Conservation (phyloP, 2,888 invertebrate species). For the Podabrus alpinus region DNA sequence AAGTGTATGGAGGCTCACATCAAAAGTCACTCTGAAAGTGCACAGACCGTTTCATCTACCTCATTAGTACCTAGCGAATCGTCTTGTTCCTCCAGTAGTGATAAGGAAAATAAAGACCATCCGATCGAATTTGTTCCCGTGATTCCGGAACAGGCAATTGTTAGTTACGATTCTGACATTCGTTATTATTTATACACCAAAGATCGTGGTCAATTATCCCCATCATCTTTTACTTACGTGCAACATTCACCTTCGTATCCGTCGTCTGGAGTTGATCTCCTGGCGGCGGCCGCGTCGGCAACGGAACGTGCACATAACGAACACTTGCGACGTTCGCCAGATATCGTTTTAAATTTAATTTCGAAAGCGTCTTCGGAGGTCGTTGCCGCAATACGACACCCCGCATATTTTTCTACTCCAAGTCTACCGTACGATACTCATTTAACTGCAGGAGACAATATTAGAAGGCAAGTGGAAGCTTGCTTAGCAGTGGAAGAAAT, state of each 20-base stretch:
- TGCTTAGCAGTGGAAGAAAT: slow-evolving; percentile 62
- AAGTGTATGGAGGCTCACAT: slow-evolving; percentile 91
- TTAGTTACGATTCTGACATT: slow-evolving; percentile 50
- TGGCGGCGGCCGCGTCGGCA: slow-evolving; percentile 55
- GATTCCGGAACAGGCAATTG: slow-evolving; percentile 37
- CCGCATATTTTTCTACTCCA: slow-evolving; percentile 47
- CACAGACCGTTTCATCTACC: slow-evolving; percentile 57
- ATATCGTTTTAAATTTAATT: slow-evolving; percentile 50
- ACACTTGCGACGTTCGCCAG: slow-evolving; percentile 38
- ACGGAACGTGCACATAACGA: slow-evolving; percentile 53
- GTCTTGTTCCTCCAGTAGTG: slow-evolving; percentile 52
- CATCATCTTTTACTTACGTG: slow-evolving; percentile 35
- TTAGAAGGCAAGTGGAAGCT: slow-evolving; percentile 67
- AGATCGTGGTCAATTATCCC: slow-evolving; percentile 42
- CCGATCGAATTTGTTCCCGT: slow-evolving; percentile 36
- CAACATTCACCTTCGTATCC: slow-evolving; percentile 30
- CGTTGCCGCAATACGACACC: slow-evolving; percentile 46
- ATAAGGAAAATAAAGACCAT: slow-evolving; percentile 59
- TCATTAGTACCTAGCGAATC: slow-evolving; percentile 50
- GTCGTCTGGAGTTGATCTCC: slow-evolving; percentile 50
- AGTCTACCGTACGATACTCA: slow-evolving; percentile 46
- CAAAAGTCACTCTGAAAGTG: slow-evolving; percentile 71
- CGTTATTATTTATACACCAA: slow-evolving; percentile 46
- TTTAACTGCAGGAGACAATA: slow-evolving; percentile 59
- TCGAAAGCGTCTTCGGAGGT: slow-evolving; percentile 43